Base-by-base conservation (phyloP, 2,888 invertebrate species). In the Lissocephala sabroskyi region DNA sequence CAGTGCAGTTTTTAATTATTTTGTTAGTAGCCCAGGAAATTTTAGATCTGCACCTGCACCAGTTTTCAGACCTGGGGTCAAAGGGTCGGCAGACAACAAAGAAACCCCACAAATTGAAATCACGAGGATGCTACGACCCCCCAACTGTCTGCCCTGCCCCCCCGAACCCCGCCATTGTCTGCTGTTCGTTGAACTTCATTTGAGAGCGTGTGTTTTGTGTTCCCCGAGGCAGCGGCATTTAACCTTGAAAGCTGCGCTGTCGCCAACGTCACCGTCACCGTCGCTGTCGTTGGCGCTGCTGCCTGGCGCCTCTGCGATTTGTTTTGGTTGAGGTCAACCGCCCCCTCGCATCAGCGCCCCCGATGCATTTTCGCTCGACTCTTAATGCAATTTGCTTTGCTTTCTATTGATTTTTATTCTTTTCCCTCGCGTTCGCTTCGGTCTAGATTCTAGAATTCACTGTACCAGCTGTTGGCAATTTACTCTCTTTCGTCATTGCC, bases 171-270 rank as follows among this genome's bases (percentile, higher is more conserved):
- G 23, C 3, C 23, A 23, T 10, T 49, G 42, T 52, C 43, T 48
- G 49, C 59, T 58, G 63, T 64, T 60, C 78, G 57, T 66, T 66
- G 63, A 61, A 58, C 60, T 61, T 49, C 39, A n/a, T 44, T 47
- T 45, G 28, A 33, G 43, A 45, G 42, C 46, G 14, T 49, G 40
- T 32, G 33, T 41, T 37, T 52, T 59, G 62, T 59, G 64, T 57
- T 45, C 23, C 29, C 52, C 46, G 45, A 65, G 70, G 39, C 36
- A 35, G 35, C 16, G 41, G 35, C 36, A 35, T 19, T 36, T 44
- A 23, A 70, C 70, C 70, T 74, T 70, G 64, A 57, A 45, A 28
- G 32, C 42, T 44, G 42, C 42, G 32, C 17, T 18, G 33, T 13
- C 11, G 3, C 13, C 11, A 29, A 11, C 29, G 29, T 29, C 11